phyloP scores from a whole-genome alignment of 2,888 invertebrate species.

The Lasius fuliginosus region DNA sequence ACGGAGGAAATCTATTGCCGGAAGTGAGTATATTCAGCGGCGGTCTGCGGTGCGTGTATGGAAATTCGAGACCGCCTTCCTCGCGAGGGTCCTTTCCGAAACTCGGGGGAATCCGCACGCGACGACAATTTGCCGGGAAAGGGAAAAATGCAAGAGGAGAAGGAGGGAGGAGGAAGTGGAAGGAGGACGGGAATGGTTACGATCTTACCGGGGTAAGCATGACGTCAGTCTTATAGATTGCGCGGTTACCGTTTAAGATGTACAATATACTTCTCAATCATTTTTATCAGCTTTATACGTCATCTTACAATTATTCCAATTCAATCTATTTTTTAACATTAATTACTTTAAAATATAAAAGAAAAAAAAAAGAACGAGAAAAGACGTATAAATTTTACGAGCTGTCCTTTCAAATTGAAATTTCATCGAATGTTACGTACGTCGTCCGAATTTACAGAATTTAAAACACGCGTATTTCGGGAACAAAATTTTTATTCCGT shows the following conservation, averaged over 20 bases:
- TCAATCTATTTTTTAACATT: not conserved
- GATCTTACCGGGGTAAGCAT: conserved; percentile 37
- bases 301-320: not conserved
- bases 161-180: conserved; percentile 49
- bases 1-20: conserved; percentile 85
- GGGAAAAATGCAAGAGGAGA: conserved; percentile 32
- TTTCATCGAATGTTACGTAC: not conserved
- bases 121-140: conserved; percentile 78
- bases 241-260: not conserved
- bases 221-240: conserved; percentile 31
- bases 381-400: not conserved
- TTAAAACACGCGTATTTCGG: conserved; percentile 2
- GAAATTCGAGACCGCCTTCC: conserved; percentile 82
- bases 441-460: not conserved
- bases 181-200: conserved; percentile 57
- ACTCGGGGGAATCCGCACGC: conserved; percentile 79
- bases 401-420: not conserved
- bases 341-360: not conserved
- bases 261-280: not conserved
- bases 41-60: conserved; percentile 82
- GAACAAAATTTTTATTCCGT: not conserved
- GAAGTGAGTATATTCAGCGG: conserved; percentile 85
- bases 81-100: conserved; percentile 72
- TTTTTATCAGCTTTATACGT: too few relatives aligned
- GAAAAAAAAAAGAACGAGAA: not conserved